Evolutionary conservation across 1,140 invertebrate genomes (phyloP).

Genomic region (Saxidomus purpurata): DNA sequence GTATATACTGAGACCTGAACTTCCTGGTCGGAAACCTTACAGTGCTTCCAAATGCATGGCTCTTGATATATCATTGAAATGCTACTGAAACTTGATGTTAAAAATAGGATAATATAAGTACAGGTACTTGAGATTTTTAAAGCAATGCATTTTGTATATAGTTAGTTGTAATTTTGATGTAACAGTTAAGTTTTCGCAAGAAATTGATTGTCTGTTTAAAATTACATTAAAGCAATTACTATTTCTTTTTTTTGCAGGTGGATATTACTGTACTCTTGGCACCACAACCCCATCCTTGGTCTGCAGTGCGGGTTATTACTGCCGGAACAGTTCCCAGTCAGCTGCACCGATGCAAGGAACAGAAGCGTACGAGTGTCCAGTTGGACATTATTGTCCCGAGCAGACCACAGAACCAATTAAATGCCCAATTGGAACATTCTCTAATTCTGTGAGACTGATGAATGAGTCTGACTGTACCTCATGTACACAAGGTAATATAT

Average conservation of each 20-base stretch:
- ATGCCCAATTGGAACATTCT: conserved; percentile 83
- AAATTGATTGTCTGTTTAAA: too few relatives aligned
- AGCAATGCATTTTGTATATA: too few relatives aligned
- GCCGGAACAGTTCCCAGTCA: conserved; percentile 76
- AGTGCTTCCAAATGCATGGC: too few relatives aligned
- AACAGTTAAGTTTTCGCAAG: too few relatives aligned
- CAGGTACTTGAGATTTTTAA: too few relatives aligned
- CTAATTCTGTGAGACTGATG: conserved; percentile 77
- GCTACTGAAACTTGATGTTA: too few relatives aligned
- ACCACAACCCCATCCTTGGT: conserved; percentile 78
- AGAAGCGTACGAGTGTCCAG: conserved; percentile 80
- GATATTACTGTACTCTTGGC: conserved; percentile 81
- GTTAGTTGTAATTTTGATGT: too few relatives aligned
- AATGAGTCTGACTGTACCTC: conserved; percentile 81
- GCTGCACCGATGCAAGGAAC: conserved; percentile 79
- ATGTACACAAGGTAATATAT: conserved; percentile 79
- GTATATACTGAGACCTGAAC: too few relatives aligned
- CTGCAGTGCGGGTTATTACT: conserved; percentile 83
- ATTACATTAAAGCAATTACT: too few relatives aligned
- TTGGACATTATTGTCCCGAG: conserved; percentile 84
- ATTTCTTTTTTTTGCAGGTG: conserved; percentile 79
- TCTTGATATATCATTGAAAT: too few relatives aligned
- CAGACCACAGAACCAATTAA: conserved; percentile 80
- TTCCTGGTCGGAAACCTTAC: too few relatives aligned
- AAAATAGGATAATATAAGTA: too few relatives aligned